Conservation (phyloP, 2,797 vertebrate species). For the Notoglanidium macrostoma region DNA sequence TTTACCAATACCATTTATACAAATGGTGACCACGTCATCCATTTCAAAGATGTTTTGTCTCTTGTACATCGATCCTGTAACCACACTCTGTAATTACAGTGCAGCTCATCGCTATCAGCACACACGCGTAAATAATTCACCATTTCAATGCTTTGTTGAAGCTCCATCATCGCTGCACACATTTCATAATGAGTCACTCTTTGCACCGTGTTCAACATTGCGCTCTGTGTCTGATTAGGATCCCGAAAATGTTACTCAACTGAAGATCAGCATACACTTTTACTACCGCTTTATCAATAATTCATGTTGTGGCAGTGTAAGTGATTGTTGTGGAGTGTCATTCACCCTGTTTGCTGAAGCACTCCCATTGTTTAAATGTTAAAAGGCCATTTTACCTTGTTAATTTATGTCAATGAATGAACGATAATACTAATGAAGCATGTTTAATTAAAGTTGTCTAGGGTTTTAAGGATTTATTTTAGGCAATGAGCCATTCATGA, state of each 20-base stretch:
- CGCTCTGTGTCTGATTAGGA: conserved; percentile 29
- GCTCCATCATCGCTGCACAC: conserved; percentile 49
- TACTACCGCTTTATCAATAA: conserved; percentile 46
- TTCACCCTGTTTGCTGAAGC: conserved; percentile 33
- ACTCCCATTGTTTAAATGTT: conserved; percentile 43
- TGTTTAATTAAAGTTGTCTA: conserved; percentile 45
- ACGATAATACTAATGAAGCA: conserved; percentile 44
- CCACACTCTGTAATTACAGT: conserved; percentile 51
- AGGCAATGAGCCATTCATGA: conserved; percentile 10
- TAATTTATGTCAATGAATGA: conserved; percentile 49
- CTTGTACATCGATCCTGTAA: conserved; percentile 52
- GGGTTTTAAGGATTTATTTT: conserved; percentile 43
- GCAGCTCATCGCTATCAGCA: conserved; percentile 39
- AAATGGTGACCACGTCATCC: conserved; percentile 37
- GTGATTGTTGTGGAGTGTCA: conserved; percentile 46
- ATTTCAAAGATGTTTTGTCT: conserved; percentile 44
- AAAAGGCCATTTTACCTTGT: conserved; percentile 40
- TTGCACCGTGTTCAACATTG: conserved; percentile 49
- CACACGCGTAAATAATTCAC: conserved; percentile 56
- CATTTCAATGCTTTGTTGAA: conserved; percentile 54
- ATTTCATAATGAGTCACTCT: conserved; percentile 52
- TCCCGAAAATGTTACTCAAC: conserved; percentile 34
- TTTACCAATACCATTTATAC: conserved; percentile 33
- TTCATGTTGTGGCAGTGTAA: conserved; percentile 41
- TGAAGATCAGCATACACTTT: conserved; percentile 24